Base-by-base conservation (phyloP, 2,113 vertebrate species). In the Aldabrachelys gigantea region DNA sequence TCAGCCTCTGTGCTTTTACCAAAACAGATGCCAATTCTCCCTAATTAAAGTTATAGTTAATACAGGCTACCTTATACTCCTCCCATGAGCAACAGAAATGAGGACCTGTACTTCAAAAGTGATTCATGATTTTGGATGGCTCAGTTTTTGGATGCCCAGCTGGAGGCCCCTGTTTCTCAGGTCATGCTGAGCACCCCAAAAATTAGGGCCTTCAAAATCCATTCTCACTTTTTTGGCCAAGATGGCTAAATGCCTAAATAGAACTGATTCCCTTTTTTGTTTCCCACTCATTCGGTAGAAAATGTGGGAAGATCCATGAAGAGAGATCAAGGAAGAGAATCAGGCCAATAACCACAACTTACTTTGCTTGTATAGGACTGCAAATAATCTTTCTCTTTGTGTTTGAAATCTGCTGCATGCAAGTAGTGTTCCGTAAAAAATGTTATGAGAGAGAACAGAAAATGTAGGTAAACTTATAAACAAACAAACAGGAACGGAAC, bases 1-100 rank as follows among this genome's bases (percentile, higher is more conserved):
- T 44, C 38, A 41, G 41, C 75, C 24, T 76, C 72, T 57, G 38
- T 56, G 94, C 89, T 97, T 92, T 94, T 95, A 95, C 92, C 92
- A 95, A 95, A 94, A 81, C 81, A 93, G 9, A 9, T 91, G 92
- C 94, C 96, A 91, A 91, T 95, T 79, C 81, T 81, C 54, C 84
- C 95, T n/a, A 6, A 87, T 83, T 0, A 2, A 6, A 44, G 84
- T 87, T 95, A 54, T 86, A 57, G 88, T 96, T 35, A 0, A 72
- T 80, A 75, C 84, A 5, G 3, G 49, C 88, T 91, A 21, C 35
- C 4, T 21, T 19, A n/a, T 10, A 38, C 35, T 38, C 65, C 17
- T 69, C 35, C 38, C 35, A 2, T 52, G 72, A 92, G 56, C 52
- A 87, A 87, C 35, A 69, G 65, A 91, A 80, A 2, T 0, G 2